phyloP scores from a whole-genome alignment of 2,797 vertebrate genomes.

The Arrhamphus sclerolepis region DNA sequence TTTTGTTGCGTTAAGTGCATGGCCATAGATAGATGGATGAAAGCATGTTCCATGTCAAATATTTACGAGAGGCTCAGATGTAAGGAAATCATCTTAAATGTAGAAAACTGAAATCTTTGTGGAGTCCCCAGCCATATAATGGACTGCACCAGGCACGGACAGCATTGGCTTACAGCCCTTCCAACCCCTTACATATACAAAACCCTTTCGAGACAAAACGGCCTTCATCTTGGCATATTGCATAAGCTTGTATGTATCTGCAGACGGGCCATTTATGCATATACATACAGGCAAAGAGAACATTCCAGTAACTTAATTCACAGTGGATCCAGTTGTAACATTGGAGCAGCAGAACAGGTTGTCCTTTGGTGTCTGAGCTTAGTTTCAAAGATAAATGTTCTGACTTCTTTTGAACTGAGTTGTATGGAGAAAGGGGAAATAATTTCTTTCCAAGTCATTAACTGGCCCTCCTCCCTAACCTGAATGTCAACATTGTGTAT shows the following conservation, averaged over 20 bases:
- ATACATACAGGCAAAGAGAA: slow-evolving; percentile 77
- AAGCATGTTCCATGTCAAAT: slow-evolving; percentile 33
- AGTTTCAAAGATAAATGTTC: slow-evolving; percentile 64
- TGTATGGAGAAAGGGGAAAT: slow-evolving; percentile 26
- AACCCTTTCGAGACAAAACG: slow-evolving; percentile 68
- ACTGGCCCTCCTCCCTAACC: slow-evolving; percentile 52
- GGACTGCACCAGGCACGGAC: slow-evolving; percentile 71
- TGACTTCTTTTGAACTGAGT: slow-evolving; percentile 60
- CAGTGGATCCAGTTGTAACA: slow-evolving; percentile 85
- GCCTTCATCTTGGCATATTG: slow-evolving; percentile 79
- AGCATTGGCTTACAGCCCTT: slow-evolving; percentile 68
- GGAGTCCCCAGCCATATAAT: slow-evolving; percentile 55
- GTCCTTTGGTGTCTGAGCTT: slow-evolving; percentile 86
- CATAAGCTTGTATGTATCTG: slow-evolving; percentile 79
- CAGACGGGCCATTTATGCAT: slow-evolving; percentile 62
- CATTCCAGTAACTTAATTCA: slow-evolving; percentile 84
- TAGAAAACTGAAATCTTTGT: slow-evolving; percentile 28
- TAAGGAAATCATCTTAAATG: slow-evolving; percentile 42
- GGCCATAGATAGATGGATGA: slow-evolving; percentile 48
- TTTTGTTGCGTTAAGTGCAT: slow-evolving; percentile 63
- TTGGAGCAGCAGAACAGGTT: slow-evolving; percentile 84
- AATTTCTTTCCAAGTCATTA: slow-evolving; percentile 33
- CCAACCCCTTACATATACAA: slow-evolving; percentile 41
- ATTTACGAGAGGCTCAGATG: slow-evolving; percentile 47
- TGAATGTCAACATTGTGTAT: slow-evolving; percentile 55